Base-by-base conservation (phyloP, 2,797 vertebrate genomes). In the Smutsia gigantea region DNA sequence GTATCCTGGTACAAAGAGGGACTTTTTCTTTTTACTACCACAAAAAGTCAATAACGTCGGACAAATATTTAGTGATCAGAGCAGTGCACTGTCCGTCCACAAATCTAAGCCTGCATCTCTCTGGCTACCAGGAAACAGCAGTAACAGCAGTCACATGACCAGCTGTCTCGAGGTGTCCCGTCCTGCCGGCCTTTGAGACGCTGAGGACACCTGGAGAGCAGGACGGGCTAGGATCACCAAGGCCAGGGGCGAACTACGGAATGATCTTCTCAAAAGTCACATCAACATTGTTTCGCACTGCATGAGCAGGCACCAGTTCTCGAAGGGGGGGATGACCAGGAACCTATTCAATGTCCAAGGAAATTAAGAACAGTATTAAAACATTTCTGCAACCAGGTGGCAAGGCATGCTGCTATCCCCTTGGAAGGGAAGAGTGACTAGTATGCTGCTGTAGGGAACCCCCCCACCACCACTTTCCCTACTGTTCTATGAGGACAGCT, bases 1-100 rank as follows among this genome's bases (percentile, higher is more conserved):
- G 23, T 75, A 75, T 72, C 74, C 66, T 37, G 25, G 39, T 25
- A 64, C 9, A 49, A 61, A 2, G 4, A 69, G 64, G 53, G n/a
- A 83, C 18, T 68, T 63, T 39, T 75, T 75, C 64, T 27, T 61
- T 94, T 39, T 75, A 74, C 55, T 61, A 90, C 6, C 39, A 91
- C 51, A 86, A 71, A 85, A 93, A 75, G 68, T 90, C 68, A 92
- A 42, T 61, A 75, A 68, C 4, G 37, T 37, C 25, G 53, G 84
- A 83, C 74, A 95, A 96, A 94, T 86, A 91, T 74, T 94, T 79
- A 82, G 29, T 39, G 19, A 68, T 79, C 27, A 34, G n/a, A 90
- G 66, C 34, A 61, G 53, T 0, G 3, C 59, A 79, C 7, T 89
- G 88, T 71, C 29, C 2, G 19, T 17, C 49, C 46, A 7, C 68